Evolutionary conservation across 2,888 invertebrate species (phyloP).

Genomic region (Argynnis bischoffii): DNA sequence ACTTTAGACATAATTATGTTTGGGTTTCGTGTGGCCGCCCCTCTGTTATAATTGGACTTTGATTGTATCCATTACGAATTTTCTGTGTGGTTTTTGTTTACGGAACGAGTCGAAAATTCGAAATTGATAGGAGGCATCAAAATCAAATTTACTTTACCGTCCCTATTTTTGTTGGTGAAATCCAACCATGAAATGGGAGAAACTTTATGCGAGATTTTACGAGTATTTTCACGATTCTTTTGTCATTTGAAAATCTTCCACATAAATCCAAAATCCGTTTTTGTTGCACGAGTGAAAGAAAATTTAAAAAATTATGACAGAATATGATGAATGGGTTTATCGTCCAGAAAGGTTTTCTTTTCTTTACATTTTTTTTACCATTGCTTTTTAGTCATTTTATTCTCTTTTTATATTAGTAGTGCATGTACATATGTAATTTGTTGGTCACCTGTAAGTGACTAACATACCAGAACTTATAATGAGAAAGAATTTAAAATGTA

Average conservation of each 20-base stretch:
- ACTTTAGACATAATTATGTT: slow-evolving; percentile 8
- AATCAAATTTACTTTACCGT: slow-evolving; percentile 60
- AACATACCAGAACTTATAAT: no score
- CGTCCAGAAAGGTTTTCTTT: slow-evolving; percentile 46
- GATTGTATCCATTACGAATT: slow-evolving; percentile 77
- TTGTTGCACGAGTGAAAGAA: slow-evolving; percentile 46
- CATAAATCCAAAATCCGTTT: slow-evolving; percentile 40
- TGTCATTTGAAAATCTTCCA: slow-evolving; percentile 14
- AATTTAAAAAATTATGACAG: slow-evolving; percentile 53
- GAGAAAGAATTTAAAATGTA: no score
- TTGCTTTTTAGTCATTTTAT: no score
- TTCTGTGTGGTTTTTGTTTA: slow-evolving; percentile 70
- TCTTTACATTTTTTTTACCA: no score
- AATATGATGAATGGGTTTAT: slow-evolving; percentile 48
- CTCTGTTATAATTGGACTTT: slow-evolving; percentile 75
- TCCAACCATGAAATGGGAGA: slow-evolving; percentile 37
- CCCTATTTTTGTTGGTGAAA: slow-evolving; percentile 32
- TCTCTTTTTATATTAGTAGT: no score
- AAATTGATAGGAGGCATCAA: slow-evolving; percentile 74
- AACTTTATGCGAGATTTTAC: slow-evolving; percentile 33
- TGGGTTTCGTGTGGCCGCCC: slow-evolving; percentile 55
- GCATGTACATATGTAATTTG: no score
- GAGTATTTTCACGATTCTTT: slow-evolving; percentile 11
- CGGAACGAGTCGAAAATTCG: slow-evolving; percentile 59
- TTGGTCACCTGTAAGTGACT: no score